A percentile compares a stretch with the other conserved stretches of the same genome.
These are phyloP conservation scores for Tupaia chinensis DNA, from an alignment of 2,113 vertebrate species.

Conservation along the genomic window DNA sequence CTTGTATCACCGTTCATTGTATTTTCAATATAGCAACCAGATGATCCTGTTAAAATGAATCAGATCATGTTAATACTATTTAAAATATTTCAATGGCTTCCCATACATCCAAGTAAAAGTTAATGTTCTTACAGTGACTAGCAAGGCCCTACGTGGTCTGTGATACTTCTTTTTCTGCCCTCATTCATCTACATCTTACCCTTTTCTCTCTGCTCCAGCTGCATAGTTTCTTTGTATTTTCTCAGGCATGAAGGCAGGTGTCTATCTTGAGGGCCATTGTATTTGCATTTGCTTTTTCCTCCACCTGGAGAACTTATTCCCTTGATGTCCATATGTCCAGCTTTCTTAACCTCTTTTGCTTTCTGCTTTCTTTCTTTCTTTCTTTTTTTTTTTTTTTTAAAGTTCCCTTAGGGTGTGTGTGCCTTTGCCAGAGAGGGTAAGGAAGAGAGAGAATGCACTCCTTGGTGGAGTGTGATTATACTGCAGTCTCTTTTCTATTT, in stretches of 20 bases:
- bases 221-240: neutral
- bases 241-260: neutral
- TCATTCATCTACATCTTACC: conserved; percentile 3
- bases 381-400: neutral
- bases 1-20: neutral
- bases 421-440: too few relatives aligned
- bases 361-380: neutral
- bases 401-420: neutral
- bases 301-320: neutral
- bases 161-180: neutral
- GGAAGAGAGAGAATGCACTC: too few relatives aligned
- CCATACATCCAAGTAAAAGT: neutral
- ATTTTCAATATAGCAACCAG: conserved; percentile 16
- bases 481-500: too few relatives aligned
- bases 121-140: neutral
- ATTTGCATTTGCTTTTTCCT: conserved; percentile 41
- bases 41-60: conserved; percentile 37
- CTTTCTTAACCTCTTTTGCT: neutral
- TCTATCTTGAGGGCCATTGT: neutral
- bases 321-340: neutral
- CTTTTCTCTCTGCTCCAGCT: neutral
- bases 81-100: conserved; percentile 14
- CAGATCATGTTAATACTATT: neutral
- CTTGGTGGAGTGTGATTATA: too few relatives aligned
- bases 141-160: neutral